Conservation (phyloP, 2,888 invertebrate species). For the Drosophila macrospina region DNA sequence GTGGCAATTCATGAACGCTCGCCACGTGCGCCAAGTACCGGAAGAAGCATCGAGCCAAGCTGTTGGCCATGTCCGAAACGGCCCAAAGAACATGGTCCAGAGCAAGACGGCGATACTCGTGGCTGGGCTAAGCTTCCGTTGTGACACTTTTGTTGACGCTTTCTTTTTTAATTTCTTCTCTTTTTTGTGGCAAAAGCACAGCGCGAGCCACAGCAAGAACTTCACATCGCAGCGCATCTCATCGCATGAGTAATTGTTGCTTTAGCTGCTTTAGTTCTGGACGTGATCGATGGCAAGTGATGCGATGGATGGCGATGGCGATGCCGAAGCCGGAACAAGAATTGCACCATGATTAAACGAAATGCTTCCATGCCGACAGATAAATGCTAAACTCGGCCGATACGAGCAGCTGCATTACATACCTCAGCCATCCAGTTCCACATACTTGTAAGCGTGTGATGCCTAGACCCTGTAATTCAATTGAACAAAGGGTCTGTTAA, state of each 20-base stretch:
- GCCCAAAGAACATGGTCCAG: constrained; percentile 24
- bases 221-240: constrained; percentile 4
- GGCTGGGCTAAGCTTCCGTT: constrained; percentile 43
- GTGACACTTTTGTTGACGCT: constrained; percentile 16
- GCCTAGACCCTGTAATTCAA: no score
- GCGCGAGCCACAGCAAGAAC: not conserved
- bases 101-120: constrained; percentile 38
- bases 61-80: constrained; percentile 5
- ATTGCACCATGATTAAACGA: constrained; percentile 38
- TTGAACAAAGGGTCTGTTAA: no score
- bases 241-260: constrained; percentile 46
- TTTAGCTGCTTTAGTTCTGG: constrained; percentile 24
- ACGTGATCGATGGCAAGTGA: constrained; percentile 55
- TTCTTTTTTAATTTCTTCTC: no score
- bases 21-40: constrained; percentile 50
- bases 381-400: constrained; percentile 26
- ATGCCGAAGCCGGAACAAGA: constrained; percentile 48
- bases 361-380: constrained; percentile 48
- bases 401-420: constrained; percentile 23
- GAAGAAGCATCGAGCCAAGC: constrained; percentile 28
- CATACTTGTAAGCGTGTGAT: not conserved
- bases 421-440: not conserved
- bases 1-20: constrained; percentile 31
- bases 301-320: constrained; percentile 33
- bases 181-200: not conserved